Evolutionary conservation across 2,888 invertebrate species (phyloP).

Genomic region (Pristionchus mayeri): DNA sequence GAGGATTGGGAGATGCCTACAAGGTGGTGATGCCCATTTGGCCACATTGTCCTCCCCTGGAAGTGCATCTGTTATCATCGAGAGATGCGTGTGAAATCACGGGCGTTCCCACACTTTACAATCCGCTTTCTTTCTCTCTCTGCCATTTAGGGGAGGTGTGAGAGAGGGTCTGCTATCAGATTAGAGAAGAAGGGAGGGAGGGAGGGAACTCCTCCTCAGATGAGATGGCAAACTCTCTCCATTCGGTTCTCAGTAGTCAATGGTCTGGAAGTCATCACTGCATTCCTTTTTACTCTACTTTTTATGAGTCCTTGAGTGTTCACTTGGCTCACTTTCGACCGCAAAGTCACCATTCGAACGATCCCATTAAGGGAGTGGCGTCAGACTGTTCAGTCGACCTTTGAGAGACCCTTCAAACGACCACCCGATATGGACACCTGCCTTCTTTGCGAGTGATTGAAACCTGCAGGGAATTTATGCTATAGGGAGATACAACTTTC

Average conservation of each 20-base stretch:
- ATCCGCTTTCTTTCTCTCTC: not conserved
- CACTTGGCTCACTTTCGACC: not conserved
- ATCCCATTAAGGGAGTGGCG: conserved; percentile 27
- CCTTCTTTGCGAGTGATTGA: not conserved
- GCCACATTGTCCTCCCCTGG: not conserved
- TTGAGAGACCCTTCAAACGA: not conserved
- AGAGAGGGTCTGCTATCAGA: conserved; percentile 14
- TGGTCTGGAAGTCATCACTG: not conserved
- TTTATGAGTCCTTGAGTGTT: conserved; percentile 27
- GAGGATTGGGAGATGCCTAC: not conserved
- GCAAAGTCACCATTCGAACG: not conserved
- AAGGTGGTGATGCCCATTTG: not conserved
- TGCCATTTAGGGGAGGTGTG: conserved; percentile 35
- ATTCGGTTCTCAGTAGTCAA: not conserved
- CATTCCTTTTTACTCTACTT: not conserved
- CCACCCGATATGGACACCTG: not conserved
- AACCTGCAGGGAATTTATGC: too few species aligned
- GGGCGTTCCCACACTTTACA: not conserved
- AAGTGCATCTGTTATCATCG: not conserved
- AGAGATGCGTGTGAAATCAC: not conserved
- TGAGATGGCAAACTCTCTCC: not conserved
- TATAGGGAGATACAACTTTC: too few species aligned
- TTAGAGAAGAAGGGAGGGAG: conserved; percentile 2
- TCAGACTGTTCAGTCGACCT: not conserved
- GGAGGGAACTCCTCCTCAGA: not conserved